Evolutionary conservation across 2,113 vertebrate species (phyloP), one percentile per base, ranked within the genome.

Genomic region (Fulmarus glacialis): DNA sequence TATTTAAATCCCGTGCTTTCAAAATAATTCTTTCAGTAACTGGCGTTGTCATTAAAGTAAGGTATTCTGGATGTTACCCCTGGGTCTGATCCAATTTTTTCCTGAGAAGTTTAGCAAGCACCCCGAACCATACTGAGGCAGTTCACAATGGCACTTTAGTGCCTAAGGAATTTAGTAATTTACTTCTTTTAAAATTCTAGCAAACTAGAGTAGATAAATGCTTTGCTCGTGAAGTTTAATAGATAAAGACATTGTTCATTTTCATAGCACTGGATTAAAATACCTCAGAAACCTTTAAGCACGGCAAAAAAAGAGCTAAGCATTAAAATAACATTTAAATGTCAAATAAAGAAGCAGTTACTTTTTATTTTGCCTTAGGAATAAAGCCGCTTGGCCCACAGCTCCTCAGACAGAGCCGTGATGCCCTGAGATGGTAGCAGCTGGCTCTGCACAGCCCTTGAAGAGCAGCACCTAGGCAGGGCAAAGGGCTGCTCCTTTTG

Each of bases 1-100:
- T 84, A 87, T 82, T 93, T 89, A 87, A 95, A 87, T 85, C 42
- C 78, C 3, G 2, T 84, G 43, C 78, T 94, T 90, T 94, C 78
- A 47, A 85, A 94, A 63, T 79, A 95, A 92, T 94, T 95, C 92
- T 85, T 90, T 56, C 73, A 50, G 56, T 47, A 85, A 36, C 90
- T 88, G 90, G 20, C 11, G 0, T 34, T 95, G 87, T 87, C 90
- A 72, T 91, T 94, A 82, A 59, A 91, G 32, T 55, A 75, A 92
- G 74, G 83, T 75, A 96, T 94, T 97, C 90, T 87, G 43, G 64
- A 50, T 82, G 66, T 75, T 87, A 93, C 88, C 94, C 94, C 53
- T 93, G 94, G 74, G 87, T 92, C 85, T 82, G 64, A 85, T 85
- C 47, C 82, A 82, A 26, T 74, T 90, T 85, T 89, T 82, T 82